Percentiles rank a stretch among this genome's conserved stretches.
Evolutionary conservation across 1,140 invertebrate species (phyloP).

Genomic region (Bathynomus jamesi): DNA sequence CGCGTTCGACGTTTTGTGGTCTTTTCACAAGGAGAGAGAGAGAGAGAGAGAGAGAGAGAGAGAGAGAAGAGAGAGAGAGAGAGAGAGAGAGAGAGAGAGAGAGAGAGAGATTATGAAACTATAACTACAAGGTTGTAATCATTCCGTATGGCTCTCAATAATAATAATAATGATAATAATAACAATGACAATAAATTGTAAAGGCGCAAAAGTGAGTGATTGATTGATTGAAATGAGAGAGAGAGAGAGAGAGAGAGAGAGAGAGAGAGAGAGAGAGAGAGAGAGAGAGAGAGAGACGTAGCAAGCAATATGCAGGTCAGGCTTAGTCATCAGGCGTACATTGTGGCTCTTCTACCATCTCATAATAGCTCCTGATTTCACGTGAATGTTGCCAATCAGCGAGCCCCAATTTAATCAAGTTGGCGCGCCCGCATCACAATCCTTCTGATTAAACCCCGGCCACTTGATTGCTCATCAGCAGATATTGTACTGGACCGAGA

Average conservation of each 20-base stretch:
- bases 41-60: too few relatives aligned
- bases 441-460: slow-evolving; percentile 28
- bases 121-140: too few relatives aligned
- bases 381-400: slow-evolving; percentile 35
- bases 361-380: slow-evolving; percentile 34
- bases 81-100: too few relatives aligned
- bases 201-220: not conserved
- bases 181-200: too few relatives aligned
- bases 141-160: too few relatives aligned
- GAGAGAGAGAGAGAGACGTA: not conserved
- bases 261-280: not conserved
- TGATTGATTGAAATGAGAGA: not conserved
- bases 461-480: not conserved
- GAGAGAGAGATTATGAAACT: too few relatives aligned
- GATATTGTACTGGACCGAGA: not conserved
- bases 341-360: slow-evolving; percentile 24
- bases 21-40: too few relatives aligned
- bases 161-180: too few relatives aligned
- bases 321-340: slow-evolving; percentile 30
- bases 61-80: too few relatives aligned
- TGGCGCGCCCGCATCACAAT: slow-evolving; percentile 31
- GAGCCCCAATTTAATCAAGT: slow-evolving; percentile 32
- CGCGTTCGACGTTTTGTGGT: too few relatives aligned
- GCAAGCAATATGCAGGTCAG: slow-evolving; percentile 29
- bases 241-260: not conserved